Evolutionary conservation across 2,113 vertebrate species (phyloP), one percentile per base, ranked within the genome.

Genomic region (Narcine bancroftii): DNA sequence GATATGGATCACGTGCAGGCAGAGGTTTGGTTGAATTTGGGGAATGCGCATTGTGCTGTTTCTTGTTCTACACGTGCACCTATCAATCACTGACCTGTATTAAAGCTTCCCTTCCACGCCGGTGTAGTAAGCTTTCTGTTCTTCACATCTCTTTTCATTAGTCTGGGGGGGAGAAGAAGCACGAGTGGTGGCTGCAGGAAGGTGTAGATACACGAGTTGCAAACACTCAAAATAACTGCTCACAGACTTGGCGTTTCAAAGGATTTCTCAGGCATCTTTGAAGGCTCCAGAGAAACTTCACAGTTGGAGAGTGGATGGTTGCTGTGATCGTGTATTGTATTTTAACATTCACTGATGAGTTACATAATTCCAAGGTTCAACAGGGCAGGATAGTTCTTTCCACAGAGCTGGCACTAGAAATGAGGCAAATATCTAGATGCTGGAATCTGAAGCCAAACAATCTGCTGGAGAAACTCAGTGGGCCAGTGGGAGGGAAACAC

Each of bases 101-200:
- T 91, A 47, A 91, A 69, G 65, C 71, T 47, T 91, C 39, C 45
- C 21, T 66, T 33, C 2, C 65, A 29, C 13, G 65, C 42, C 69
- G 11, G 24, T 1, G 24, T 69, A 91, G 24, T 91, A 65, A 26
- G 89, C 39, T 69, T 91, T 91, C 89, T 91, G 89, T 26, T 91
- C 89, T 47, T 69, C 89, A 69, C 26, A 69, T 69, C 89, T 69
- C 65, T 91, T 91, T 47, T 91, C 89, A 71, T 42, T 42, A 19
- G 63, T 69, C 89, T 91, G 89, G 29, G 26, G 29, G 45, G 15
- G 42, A 45, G 45, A 69, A 69, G 9, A 63, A 2, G 17, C 60
- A 69, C 24, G 21, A 69, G 66, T 4, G 19, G 26, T 0, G 5
- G 26, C 5, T 5, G 19, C 66, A 69, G 17, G 66, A n/a, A 5